Conservation (phyloP, 2,888 invertebrate species). For the Eulithis prunata region DNA sequence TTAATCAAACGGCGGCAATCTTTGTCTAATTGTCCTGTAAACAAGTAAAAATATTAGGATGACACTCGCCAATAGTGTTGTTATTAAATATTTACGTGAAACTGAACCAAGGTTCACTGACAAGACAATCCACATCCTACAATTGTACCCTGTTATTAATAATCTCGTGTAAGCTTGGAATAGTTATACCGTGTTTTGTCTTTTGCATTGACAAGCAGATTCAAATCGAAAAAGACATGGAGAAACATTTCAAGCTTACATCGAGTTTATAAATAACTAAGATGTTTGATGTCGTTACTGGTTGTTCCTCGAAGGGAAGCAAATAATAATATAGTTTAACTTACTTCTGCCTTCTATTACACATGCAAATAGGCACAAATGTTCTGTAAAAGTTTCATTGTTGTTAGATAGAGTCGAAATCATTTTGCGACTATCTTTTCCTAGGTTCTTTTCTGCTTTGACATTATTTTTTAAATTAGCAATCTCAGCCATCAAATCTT, state of each 20-base stretch:
- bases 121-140: too few relatives aligned
- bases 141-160: too few relatives aligned
- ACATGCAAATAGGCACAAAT: constrained; percentile 22
- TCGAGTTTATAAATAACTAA: too few relatives aligned
- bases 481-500: neutral
- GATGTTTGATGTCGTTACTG: too few relatives aligned
- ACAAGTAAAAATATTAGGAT: constrained; percentile 4
- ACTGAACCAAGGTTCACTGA: too few relatives aligned
- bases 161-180: too few relatives aligned
- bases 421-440: constrained; percentile 22
- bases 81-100: too few relatives aligned
- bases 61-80: neutral
- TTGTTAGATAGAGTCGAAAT: constrained; percentile 17
- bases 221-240: too few relatives aligned
- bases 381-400: constrained; percentile 13
- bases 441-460: constrained; percentile 8
- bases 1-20: constrained; percentile 12
- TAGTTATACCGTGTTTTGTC: too few relatives aligned
- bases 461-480: constrained; percentile 4
- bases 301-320: neutral
- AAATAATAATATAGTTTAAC: constrained; percentile 6
- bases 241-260: too few relatives aligned
- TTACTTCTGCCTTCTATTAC: constrained; percentile 29
- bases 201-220: too few relatives aligned
- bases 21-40: constrained; percentile 14